phyloP scores from a whole-genome alignment of 2,797 vertebrate genomes.

The Corythornis leucogaster region DNA sequence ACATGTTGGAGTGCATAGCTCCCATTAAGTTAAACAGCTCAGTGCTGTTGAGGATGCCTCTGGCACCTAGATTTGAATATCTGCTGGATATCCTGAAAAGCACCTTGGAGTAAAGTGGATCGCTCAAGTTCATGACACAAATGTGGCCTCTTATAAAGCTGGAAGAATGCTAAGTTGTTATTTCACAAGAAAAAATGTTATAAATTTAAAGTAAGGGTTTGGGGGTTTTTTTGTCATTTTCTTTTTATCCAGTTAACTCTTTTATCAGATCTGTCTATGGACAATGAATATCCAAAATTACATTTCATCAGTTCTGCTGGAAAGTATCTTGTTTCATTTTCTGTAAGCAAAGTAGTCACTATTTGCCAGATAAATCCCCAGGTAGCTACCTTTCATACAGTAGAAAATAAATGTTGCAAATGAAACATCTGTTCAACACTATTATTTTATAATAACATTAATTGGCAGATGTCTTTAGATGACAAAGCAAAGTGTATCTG shows the following conservation, averaged over 20 bases:
- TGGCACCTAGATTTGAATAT: not conserved
- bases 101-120: not conserved
- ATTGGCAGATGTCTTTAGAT: conserved; percentile 78
- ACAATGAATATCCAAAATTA: conserved; percentile 46
- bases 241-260: conserved; percentile 45
- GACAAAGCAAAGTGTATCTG: conserved; percentile 58
- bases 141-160: not conserved
- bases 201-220: not conserved
- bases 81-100: not conserved
- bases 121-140: conserved; percentile 9
- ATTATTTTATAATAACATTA: conserved; percentile 82
- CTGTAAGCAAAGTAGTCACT: conserved; percentile 46
- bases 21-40: not conserved
- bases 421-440: conserved; percentile 78
- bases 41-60: not conserved
- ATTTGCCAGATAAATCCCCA: conserved; percentile 74
- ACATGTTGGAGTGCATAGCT: not conserved
- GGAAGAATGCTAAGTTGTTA: conserved; percentile 16
- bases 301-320: conserved; percentile 27
- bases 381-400: conserved; percentile 73
- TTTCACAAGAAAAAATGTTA: conserved; percentile 17
- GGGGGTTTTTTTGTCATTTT: not conserved
- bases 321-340: conserved; percentile 57
- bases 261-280: conserved; percentile 37
- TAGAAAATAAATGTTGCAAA: conserved; percentile 78